Percentiles rank a stretch among this genome's conserved stretches.
phyloP scores from a whole-genome alignment of 2,888 invertebrate species.

The Lasioglossum malachurum region DNA sequence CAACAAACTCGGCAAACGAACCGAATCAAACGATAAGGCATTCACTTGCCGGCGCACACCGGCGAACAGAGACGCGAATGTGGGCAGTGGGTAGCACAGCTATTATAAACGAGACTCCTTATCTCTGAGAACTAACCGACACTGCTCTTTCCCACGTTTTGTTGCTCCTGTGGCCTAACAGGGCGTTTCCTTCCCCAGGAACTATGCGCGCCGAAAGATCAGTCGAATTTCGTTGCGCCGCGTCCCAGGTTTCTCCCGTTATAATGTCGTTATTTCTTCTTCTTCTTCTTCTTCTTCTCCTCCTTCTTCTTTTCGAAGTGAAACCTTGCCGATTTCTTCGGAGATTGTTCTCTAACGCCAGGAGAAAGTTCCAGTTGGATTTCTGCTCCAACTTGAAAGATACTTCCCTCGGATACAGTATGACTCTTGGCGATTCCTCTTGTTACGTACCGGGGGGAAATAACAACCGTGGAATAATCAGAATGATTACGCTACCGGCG shows the following conservation, averaged over 20 bases:
- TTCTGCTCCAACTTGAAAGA: not conserved
- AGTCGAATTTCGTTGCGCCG: slow-evolving; percentile 66
- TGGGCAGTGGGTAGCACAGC: slow-evolving; percentile 72
- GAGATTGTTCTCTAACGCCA: not conserved
- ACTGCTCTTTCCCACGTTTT: slow-evolving; percentile 80
- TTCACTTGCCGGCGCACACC: slow-evolving; percentile 70
- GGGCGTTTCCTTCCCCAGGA: slow-evolving; percentile 49
- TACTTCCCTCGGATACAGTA: not conserved
- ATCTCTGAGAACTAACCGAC: slow-evolving; percentile 79
- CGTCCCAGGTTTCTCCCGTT: slow-evolving; percentile 32
- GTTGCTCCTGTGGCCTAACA: slow-evolving; percentile 66
- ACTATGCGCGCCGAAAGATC: slow-evolving; percentile 59
- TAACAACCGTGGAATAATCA: slow-evolving; percentile 3
- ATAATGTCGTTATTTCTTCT: not conserved
- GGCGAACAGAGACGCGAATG: slow-evolving; percentile 64
- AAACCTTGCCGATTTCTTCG: slow-evolving; percentile 1
- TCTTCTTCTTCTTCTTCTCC: not conserved
- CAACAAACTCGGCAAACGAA: slow-evolving; percentile 73
- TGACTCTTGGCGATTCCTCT: not conserved
- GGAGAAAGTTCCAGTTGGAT: not conserved
- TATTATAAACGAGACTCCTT: slow-evolving; percentile 80
- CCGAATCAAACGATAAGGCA: slow-evolving; percentile 80
- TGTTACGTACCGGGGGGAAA: not conserved
- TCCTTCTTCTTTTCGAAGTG: too few species aligned
- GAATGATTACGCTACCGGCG: not conserved